phyloP scores from a whole-genome alignment of 2,113 vertebrate species.

The Piprites chloris region DNA sequence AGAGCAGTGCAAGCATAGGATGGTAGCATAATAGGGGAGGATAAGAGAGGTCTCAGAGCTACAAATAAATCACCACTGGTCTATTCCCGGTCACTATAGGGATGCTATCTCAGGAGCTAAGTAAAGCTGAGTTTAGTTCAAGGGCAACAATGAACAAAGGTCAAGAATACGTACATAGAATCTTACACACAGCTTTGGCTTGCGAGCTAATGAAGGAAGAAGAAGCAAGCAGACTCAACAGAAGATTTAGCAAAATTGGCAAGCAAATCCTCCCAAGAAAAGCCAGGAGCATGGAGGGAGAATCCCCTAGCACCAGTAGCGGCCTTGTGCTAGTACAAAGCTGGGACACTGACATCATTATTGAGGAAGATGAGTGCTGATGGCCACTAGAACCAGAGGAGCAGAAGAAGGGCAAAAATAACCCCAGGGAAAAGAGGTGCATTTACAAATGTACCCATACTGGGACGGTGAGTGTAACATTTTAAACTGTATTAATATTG shows the following conservation, averaged over 20 bases:
- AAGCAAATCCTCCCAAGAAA: neutral
- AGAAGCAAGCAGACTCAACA: neutral
- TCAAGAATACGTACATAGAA: neutral
- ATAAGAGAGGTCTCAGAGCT: neutral
- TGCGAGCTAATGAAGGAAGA: neutral
- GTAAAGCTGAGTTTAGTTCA: neutral
- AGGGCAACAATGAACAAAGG: neutral
- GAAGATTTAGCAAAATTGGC: neutral
- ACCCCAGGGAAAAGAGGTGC: neutral
- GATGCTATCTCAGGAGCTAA: neutral
- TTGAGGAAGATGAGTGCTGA: neutral
- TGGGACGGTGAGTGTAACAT: neutral
- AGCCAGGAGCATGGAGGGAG: neutral
- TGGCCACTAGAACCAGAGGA: neutral
- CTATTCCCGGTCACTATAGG: neutral
- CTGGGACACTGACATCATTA: neutral
- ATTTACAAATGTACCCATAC: neutral
- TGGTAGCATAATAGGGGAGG: neutral
- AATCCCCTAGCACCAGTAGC: neutral
- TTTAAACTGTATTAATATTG: neutral
- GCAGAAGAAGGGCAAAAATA: neutral
- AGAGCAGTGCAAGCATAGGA: neutral
- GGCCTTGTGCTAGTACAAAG: neutral
- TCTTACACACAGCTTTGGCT: neutral
- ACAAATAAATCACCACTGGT: neutral